Base-by-base conservation (phyloP, 2,113 vertebrate genomes). In the Edolisoma coerulescens region DNA sequence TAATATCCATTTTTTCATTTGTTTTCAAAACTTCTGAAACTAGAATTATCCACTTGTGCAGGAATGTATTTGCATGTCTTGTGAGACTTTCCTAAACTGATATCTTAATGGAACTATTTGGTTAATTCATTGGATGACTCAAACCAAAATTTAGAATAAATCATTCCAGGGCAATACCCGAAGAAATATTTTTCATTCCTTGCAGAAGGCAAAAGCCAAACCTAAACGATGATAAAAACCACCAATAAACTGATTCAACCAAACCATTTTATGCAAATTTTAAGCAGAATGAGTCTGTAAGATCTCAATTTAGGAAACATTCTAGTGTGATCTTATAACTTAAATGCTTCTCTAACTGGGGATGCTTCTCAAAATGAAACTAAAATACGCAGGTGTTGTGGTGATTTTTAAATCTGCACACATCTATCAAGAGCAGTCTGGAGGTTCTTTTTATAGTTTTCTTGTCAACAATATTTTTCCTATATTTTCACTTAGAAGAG, bases 81-180 rank as follows among this genome's bases (percentile, higher is more conserved):
- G 80, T 74, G 33, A 84, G 68, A 70, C 35, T 65, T 92, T 68
- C 60, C 59, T 82, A 67, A 92, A 81, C 41, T 82, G 27, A 56
- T 81, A 28, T 27, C 33, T 45, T 84, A 92, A 87, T 56, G 68
- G 30, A 67, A 78, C 35, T 64, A 6, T 92, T 92, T 85, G 44
- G 44, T 94, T 69, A 88, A 20, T 86, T 92, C 39, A 78, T 42
- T 77, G 42, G 35, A 81, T 75, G 64, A 89, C 53, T 67, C 28
- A 92, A 92, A 95, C 70, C 0, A 0, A 77, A 91, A 89, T 82
- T 87, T 52, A 75, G 49, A 89, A 82, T 7, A 3, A 90, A 68
- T 50, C 27, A 16, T 97, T 94, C 86, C 89, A 95, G 52, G 81
- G 80, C 80, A 79, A 91, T 91, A 87, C 49, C 13, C 65, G 91